phyloP scores from a whole-genome alignment of 1,140 invertebrate genomes.

The Chironomus striatipennis region DNA sequence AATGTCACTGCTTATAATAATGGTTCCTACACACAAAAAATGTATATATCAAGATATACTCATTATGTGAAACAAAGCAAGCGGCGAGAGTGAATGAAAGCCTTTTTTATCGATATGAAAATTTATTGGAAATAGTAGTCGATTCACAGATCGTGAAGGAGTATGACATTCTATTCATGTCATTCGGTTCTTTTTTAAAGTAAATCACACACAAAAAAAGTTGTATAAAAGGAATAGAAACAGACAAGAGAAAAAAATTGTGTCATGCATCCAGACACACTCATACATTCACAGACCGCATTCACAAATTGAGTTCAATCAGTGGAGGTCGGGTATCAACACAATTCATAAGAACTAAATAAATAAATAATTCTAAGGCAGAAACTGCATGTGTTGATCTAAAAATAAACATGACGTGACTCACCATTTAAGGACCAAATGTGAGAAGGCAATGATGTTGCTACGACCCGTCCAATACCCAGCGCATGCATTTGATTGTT shows the following conservation, averaged over 20 bases:
- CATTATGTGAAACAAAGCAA: not conserved
- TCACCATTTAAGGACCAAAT: constrained; percentile 86
- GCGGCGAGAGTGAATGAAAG: not conserved
- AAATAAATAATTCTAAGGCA: constrained; percentile 9
- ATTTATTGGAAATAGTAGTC: not conserved
- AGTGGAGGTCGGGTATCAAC: not conserved
- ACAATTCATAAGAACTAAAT: not conserved
- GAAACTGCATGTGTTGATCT: not conserved
- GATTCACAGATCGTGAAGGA: not conserved
- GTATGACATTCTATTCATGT: not conserved
- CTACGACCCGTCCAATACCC: constrained; percentile 67
- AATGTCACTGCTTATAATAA: not conserved
- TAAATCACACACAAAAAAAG: not conserved
- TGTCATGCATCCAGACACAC: constrained; percentile 5
- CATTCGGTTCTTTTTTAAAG: not conserved
- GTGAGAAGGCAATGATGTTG: constrained; percentile 80
- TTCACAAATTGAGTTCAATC: constrained; percentile 4
- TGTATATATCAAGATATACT: not conserved
- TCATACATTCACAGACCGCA: not conserved
- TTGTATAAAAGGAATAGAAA: too few relatives aligned
- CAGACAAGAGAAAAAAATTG: not conserved
- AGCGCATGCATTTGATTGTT: constrained; percentile 35
- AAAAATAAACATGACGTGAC: constrained; percentile 33
- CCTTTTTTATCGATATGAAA: not conserved
- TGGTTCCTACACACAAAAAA: not conserved